Percentiles rank a stretch among this genome's conserved stretches.
phyloP scores from a whole-genome alignment of 92 coral and sea anemone genomes.

The Porites rus region DNA sequence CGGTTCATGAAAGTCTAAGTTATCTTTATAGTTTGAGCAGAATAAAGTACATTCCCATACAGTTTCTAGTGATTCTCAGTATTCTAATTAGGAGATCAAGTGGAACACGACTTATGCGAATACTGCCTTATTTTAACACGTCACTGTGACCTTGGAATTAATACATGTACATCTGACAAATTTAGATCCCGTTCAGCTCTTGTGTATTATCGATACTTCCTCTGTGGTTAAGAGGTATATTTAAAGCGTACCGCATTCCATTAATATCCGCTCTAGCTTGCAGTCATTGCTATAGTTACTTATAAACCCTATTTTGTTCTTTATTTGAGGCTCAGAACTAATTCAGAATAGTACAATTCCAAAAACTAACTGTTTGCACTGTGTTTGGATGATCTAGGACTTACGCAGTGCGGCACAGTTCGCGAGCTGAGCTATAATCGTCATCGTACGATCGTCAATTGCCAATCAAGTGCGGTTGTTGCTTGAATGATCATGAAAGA shows the following conservation, averaged over 20 bases:
- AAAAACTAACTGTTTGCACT: not conserved
- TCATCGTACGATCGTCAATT: not conserved
- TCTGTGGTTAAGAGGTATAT: not conserved
- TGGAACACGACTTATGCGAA: not conserved
- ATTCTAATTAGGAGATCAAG: not conserved
- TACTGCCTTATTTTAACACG: not conserved
- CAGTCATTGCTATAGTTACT: not conserved
- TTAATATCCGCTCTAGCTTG: not conserved
- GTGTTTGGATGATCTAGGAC: not conserved
- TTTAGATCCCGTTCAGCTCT: not conserved
- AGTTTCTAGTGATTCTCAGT: no score
- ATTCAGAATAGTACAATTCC: not conserved
- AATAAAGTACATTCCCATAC: no score
- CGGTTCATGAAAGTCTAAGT: not conserved
- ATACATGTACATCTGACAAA: not conserved
- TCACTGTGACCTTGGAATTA: slow-evolving; percentile 34
- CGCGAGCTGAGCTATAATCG: not conserved
- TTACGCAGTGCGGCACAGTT: not conserved
- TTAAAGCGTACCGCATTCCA: not conserved
- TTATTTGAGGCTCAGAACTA: not conserved
- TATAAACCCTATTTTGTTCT: not conserved
- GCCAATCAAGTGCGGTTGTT: slow-evolving; percentile 20
- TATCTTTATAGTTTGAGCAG: not conserved
- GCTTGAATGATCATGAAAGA: slow-evolving; percentile 35
- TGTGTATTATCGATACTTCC: not conserved